Conservation (phyloP, 1,140 invertebrate genomes). For the Tetramorium parvispinum region DNA sequence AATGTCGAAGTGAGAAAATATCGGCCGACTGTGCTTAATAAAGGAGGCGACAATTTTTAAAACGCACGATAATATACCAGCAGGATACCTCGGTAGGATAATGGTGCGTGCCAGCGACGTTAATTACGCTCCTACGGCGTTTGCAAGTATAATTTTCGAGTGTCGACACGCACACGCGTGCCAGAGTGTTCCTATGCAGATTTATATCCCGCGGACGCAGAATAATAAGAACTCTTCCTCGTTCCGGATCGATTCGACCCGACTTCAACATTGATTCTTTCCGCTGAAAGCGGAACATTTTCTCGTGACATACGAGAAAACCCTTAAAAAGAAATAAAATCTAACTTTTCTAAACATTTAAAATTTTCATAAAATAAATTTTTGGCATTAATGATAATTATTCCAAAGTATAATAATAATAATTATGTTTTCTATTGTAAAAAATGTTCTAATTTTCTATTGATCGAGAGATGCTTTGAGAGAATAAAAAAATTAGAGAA, state of each 20-base stretch:
- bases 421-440: not conserved
- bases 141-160: conserved; percentile 61
- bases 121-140: conserved; percentile 57
- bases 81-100: conserved; percentile 46
- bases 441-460: conserved; percentile 7
- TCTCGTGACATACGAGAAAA: not conserved
- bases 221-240: conserved; percentile 57
- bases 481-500: not conserved
- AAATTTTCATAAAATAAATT: not conserved
- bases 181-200: conserved; percentile 45
- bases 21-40: conserved; percentile 24
- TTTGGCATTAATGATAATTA: not conserved
- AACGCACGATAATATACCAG: conserved; percentile 55
- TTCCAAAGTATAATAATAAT: not conserved
- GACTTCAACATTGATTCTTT: conserved; percentile 45
- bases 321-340: conserved; percentile 18
- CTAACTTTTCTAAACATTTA: not conserved
- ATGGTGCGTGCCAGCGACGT: conserved; percentile 57
- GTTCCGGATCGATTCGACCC: conserved; percentile 40
- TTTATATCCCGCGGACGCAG: conserved; percentile 49
- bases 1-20: conserved; percentile 23
- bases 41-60: conserved; percentile 48
- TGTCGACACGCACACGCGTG: conserved; percentile 58
- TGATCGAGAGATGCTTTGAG: not conserved
- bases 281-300: not conserved